These are phyloP conservation scores for Eurois occulta DNA, from an alignment of 2,888 invertebrate genomes.

Conservation along the genomic window DNA sequence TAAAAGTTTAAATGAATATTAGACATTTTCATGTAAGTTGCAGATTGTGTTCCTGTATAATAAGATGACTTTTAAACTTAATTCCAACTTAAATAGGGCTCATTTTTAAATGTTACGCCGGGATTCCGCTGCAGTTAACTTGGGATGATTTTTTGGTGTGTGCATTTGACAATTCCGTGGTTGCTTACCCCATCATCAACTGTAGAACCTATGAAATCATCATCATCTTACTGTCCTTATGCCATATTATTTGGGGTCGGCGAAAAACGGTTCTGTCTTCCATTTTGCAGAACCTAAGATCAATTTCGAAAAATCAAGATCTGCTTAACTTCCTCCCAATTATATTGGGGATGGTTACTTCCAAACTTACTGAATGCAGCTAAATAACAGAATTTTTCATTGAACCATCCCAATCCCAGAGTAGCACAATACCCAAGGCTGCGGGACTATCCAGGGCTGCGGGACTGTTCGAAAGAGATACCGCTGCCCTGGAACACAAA, in stretches of 20 bases:
- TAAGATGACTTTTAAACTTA: conserved; percentile 84
- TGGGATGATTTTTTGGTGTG: background rate
- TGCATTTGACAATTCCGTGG: background rate
- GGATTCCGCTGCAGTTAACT: conserved; percentile 5
- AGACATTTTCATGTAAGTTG: conserved; percentile 82
- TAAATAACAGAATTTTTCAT: no score
- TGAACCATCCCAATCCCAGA: no score
- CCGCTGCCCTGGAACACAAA: no score
- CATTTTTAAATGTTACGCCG: conserved; percentile 69
- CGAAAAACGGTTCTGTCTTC: no score
- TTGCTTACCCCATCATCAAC: background rate
- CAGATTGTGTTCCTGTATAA: conserved; percentile 84
- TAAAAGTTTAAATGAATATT: conserved; percentile 84
- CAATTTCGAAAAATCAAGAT: background rate
- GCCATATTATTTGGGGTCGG: no score
- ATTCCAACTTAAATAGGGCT: conserved; percentile 82
- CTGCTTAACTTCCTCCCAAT: no score
- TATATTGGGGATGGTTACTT: no score
- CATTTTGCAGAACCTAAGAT: no score
- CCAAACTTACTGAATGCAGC: no score
- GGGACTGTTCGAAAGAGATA: no score
- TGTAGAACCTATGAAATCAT: background rate
- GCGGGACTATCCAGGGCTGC: no score
- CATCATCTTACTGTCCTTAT: background rate
- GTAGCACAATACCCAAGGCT: no score